Conservation (phyloP, 2,888 invertebrate genomes). For the Heteromurus nitidus region DNA sequence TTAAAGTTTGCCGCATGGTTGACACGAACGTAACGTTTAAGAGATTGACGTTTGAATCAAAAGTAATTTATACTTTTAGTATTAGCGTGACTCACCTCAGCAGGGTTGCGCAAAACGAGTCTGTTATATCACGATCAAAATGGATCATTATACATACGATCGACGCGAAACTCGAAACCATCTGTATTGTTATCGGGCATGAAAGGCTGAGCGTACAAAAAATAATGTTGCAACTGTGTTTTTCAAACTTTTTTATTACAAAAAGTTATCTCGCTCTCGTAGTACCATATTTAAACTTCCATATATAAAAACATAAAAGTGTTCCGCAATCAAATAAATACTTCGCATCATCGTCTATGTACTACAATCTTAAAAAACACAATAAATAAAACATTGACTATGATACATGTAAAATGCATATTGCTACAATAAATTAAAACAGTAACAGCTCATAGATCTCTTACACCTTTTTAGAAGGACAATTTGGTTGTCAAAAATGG, state of each 20-base stretch:
- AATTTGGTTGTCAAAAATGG: too few relatives aligned
- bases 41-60: too few relatives aligned
- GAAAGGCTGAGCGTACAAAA: slow-evolving; percentile 19
- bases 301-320: neutral
- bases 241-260: slow-evolving; percentile 32
- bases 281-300: slow-evolving; percentile 14
- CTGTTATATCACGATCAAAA: too few relatives aligned
- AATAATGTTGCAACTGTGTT: slow-evolving; percentile 2
- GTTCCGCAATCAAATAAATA: slow-evolving; percentile 1
- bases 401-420: slow-evolving; percentile 54
- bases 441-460: slow-evolving; percentile 30
- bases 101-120: too few relatives aligned
- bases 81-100: too few relatives aligned
- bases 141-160: too few relatives aligned
- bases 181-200: too few relatives aligned
- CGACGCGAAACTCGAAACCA: too few relatives aligned
- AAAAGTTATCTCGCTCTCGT: slow-evolving; percentile 4
- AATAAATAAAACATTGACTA: slow-evolving; percentile 41
- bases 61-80: too few relatives aligned
- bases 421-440: neutral
- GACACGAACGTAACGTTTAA: too few relatives aligned
- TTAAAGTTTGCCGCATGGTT: neutral
- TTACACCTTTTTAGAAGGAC: neutral
- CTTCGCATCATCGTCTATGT: slow-evolving; percentile 16
- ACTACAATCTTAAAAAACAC: slow-evolving; percentile 5